A percentile compares a stretch with the other conserved stretches of the same genome.
Conservation (phyloP, 2,797 vertebrate genomes). For the Coendou prehensilis region DNA sequence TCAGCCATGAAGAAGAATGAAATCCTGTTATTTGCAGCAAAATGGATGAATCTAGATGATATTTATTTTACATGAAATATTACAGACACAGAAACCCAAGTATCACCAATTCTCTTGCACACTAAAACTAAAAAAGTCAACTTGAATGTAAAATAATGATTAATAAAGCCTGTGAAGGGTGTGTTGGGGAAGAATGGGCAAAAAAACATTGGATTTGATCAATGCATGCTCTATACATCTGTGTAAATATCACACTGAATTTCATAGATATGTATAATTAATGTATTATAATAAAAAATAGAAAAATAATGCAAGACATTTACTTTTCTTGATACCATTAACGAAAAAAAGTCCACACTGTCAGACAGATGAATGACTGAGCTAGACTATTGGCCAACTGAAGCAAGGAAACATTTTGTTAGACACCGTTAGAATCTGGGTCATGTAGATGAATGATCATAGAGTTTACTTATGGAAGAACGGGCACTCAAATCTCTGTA, state of each 20-base stretch:
- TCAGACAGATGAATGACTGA: neutral
- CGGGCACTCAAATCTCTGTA: neutral
- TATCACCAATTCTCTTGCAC: neutral
- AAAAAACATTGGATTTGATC: neutral
- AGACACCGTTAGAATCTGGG: neutral
- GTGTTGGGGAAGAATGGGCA: neutral
- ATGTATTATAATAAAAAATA: neutral
- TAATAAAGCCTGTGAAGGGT: neutral
- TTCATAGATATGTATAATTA: neutral
- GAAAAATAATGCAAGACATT: neutral
- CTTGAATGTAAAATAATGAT: neutral
- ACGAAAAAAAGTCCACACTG: too few species aligned
- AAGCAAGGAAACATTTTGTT: neutral
- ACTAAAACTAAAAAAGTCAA: neutral
- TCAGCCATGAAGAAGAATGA: neutral
- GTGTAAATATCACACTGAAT: neutral
- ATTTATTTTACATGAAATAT: neutral
- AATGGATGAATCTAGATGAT: neutral
- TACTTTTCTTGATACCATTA: neutral
- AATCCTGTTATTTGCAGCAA: constrained; percentile 16
- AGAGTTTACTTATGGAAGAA: constrained; percentile 3
- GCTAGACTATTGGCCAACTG: neutral
- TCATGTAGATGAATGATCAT: neutral
- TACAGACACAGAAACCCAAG: neutral
- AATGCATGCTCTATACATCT: neutral